Base-by-base conservation (phyloP, 2,113 vertebrate species). In the Lepus timidus region DNA sequence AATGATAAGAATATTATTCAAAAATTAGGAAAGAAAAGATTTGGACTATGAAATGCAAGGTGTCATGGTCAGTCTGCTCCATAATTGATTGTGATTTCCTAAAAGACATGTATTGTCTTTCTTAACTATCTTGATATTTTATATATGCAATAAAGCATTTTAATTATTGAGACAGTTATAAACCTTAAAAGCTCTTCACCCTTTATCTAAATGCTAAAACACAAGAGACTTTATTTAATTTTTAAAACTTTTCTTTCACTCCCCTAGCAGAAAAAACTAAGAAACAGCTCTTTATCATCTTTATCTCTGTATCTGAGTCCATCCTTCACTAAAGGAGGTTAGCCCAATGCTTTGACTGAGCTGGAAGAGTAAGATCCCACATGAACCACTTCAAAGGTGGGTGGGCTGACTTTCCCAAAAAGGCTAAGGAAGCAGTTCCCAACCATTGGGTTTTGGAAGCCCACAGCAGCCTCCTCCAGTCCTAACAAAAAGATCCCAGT, bases 1-100 rank as follows among this genome's bases (percentile, higher is more conserved):
- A 85, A 82, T n/a, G 29, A 91, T 36, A 85, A 82, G 20, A 91
- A 16, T 85, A 91, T 94, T 44, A 94, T 65, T 93, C 85, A 74
- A 84, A 92, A 93, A 87, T 90, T 70, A 71, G 49, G 36, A 90
- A 84, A 88, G 58, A 85, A 88, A 83, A 85, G 75, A 12, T 87
- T 67, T 52, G 89, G 51, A 61, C 51, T 36, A 58, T 13, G 78
- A 75, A 93, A 31, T 58, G 52, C 20, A 88, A 74, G 81, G 73
- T 94, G 25, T 58, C 55, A 58, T 58, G 19, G 13, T 58, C 55
- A 58, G 13, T 58, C 55, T 58, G 17, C 55, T 58, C 13, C 88
- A 85, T 16, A n/a, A 84, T 88, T 20, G 55, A 55, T 51, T 75
- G 0, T 10, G 49, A 84, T 23, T 85, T 39, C 20, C 76, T 86